phyloP scores from a whole-genome alignment of 2,113 vertebrate genomes.

The Diphyllodes magnificus region DNA sequence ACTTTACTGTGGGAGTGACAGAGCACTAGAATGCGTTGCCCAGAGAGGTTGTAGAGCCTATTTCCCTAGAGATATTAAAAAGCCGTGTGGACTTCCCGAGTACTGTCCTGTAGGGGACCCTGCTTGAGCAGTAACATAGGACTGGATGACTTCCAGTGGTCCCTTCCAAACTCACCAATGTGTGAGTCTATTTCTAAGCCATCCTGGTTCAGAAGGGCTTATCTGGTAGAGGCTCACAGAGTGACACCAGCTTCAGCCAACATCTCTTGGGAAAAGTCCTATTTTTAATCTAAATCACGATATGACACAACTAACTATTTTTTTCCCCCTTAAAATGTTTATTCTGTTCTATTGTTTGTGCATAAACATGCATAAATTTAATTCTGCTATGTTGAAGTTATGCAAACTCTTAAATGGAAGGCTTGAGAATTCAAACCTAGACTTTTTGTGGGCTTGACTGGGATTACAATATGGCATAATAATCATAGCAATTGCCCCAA shows the following conservation, averaged over 20 bases:
- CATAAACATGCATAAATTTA: background rate
- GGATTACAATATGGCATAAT: background rate
- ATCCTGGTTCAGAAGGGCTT: background rate
- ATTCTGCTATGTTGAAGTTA: background rate
- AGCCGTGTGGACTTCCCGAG: background rate
- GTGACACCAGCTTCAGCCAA: background rate
- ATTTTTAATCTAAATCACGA: background rate
- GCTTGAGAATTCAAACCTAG: background rate
- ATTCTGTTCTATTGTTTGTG: background rate
- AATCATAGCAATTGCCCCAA: background rate
- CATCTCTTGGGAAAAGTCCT: background rate
- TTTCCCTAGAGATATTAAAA: background rate
- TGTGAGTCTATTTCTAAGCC: background rate
- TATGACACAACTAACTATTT: background rate
- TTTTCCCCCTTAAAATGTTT: rapidly evolving
- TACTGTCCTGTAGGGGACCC: background rate
- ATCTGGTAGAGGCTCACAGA: background rate
- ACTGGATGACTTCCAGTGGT: background rate
- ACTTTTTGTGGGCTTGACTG: background rate
- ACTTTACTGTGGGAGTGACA: background rate
- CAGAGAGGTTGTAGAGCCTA: background rate
- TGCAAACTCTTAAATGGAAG: background rate
- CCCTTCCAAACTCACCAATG: background rate
- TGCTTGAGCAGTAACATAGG: background rate
- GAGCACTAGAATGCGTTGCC: rapidly evolving